A percentile compares a stretch with the other conserved stretches of the same genome.
Conservation (phyloP, 2,113 vertebrate genomes). For the Pangasianodon hypophthalmus region DNA sequence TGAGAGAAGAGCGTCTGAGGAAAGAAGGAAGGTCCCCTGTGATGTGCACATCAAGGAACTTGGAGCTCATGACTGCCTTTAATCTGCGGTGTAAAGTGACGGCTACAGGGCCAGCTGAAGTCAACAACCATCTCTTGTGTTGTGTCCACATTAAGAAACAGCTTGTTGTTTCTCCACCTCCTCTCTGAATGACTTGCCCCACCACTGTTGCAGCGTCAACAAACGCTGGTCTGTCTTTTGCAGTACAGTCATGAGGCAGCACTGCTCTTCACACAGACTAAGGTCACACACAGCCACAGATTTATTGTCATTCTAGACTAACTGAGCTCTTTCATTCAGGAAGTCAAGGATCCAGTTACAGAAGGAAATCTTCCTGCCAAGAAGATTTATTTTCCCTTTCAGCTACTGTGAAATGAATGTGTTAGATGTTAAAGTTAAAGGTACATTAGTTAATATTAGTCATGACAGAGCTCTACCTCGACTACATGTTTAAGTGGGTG, state of each 20-base stretch:
- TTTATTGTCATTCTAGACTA: background rate
- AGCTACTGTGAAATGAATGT: background rate
- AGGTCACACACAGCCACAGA: background rate
- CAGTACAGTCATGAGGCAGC: background rate
- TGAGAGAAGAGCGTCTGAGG: background rate
- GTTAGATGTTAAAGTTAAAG: background rate
- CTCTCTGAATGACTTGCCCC: background rate
- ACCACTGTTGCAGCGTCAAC: background rate
- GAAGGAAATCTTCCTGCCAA: background rate
- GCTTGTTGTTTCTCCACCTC: background rate
- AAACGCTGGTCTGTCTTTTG: background rate
- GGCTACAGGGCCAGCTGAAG: background rate
- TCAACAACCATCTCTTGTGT: background rate
- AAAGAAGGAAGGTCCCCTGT: background rate
- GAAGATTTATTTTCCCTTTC: background rate
- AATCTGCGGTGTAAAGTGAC: background rate
- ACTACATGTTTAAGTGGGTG: background rate
- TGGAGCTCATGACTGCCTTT: background rate
- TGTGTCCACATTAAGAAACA: background rate
- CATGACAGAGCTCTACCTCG: background rate
- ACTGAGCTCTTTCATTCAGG: background rate
- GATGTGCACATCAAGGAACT: background rate
- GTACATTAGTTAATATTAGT: background rate
- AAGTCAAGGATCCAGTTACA: background rate
- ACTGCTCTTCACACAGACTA: background rate